A percentile compares a stretch with the other conserved stretches of the same genome.
Conservation (phyloP, 2,113 vertebrate species). For the Zosterops lateralis region DNA sequence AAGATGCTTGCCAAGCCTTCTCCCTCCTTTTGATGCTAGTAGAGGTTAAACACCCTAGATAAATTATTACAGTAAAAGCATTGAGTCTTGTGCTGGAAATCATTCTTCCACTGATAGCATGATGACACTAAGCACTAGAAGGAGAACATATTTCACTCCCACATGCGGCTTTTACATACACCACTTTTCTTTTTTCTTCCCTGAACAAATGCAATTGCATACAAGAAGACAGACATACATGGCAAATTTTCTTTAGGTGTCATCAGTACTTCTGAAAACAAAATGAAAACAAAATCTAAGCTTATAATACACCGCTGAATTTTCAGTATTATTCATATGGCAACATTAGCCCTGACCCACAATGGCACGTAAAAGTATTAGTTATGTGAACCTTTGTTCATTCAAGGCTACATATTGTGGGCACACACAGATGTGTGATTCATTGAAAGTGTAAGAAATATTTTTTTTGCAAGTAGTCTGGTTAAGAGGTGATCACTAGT, state of each 20-base stretch:
- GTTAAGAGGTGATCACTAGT: neutral
- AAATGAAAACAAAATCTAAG: neutral
- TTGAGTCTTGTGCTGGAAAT: neutral
- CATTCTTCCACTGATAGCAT: neutral
- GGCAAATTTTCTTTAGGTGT: neutral
- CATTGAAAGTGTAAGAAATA: neutral
- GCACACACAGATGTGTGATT: neutral
- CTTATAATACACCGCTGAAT: neutral
- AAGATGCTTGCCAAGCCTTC: neutral
- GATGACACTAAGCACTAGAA: conserved; percentile 18
- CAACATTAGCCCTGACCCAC: neutral
- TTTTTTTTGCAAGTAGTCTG: neutral
- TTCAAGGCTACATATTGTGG: neutral
- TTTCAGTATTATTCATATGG: conserved; percentile 24
- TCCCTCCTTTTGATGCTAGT: neutral
- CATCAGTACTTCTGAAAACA: neutral
- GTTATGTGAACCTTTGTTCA: neutral
- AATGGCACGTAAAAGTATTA: neutral
- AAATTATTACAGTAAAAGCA: neutral
- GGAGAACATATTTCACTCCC: conserved; percentile 35
- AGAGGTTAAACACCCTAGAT: neutral
- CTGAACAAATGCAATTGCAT: neutral
- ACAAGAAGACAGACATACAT: neutral
- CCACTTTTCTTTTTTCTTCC: neutral
- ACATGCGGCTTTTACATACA: neutral